Evolutionary conservation across 92 coral and sea anemone genomes (phyloP).

Genomic region (Zoanthus gigantus): DNA sequence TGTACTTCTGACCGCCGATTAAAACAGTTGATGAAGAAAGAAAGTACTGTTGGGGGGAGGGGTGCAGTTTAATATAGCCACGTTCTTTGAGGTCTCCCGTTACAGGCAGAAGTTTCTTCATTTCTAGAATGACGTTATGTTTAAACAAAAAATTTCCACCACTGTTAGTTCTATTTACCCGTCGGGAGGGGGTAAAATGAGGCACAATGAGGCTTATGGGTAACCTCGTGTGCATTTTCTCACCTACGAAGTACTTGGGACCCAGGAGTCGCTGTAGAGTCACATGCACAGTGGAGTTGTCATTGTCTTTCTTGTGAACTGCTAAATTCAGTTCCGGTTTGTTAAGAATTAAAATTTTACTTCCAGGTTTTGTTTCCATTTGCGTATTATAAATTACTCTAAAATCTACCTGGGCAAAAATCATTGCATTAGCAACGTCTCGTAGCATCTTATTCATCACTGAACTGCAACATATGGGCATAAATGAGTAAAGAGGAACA

Average conservation of each 20-base stretch:
- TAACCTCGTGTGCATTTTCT: conserved; percentile 38
- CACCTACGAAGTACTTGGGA: conserved; percentile 24
- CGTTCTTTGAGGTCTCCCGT: conserved; percentile 26
- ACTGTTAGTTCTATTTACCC: conserved; percentile 1
- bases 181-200: conserved; percentile 10
- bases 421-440: conserved; percentile 3
- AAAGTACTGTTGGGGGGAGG: conserved; percentile 34
- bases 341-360: conserved; percentile 11
- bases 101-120: conserved; percentile 36
- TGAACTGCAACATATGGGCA: conserved; percentile 42
- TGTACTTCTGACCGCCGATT: conserved; percentile 10
- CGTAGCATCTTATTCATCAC: conserved; percentile 12
- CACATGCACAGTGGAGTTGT: conserved; percentile 36
- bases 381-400: conserved; percentile 7
- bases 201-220: conserved; percentile 37
- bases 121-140: conserved; percentile 4
- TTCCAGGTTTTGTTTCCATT: conserved; percentile 25
- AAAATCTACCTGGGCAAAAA: background rate
- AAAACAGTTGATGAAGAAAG: conserved; percentile 3
- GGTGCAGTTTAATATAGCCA: conserved; percentile 31
- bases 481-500: conserved; percentile 23
- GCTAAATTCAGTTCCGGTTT: conserved; percentile 18
- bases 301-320: conserved; percentile 28
- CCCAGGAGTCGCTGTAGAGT: conserved; percentile 15
- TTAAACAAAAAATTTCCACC: background rate